Base-by-base conservation (phyloP, 2,113 vertebrate species). In the Bucco capensis region DNA sequence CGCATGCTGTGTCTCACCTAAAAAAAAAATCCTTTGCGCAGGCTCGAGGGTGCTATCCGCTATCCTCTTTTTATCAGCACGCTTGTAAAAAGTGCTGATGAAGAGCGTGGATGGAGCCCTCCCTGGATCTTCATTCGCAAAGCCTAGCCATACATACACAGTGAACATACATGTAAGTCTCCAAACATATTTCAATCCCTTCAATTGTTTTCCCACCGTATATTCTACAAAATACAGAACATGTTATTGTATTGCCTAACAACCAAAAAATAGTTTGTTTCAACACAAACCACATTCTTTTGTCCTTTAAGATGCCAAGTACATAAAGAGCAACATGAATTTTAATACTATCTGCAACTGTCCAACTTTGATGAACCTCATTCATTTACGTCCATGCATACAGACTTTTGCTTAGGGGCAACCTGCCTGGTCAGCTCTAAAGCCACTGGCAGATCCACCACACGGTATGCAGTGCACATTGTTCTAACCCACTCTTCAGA, bases 391-490 rank as follows among this genome's bases (percentile, higher is more conserved):
- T 8, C 54, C 28, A 53, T 87, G 35, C 28, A 15, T 2, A 3
- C 1, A 30, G 51, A 13, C 54, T 82, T 65, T 65, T 14, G 31
- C 38, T 47, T 8, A 51, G 42, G 38, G 24, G 14, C 30, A 74
- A 14, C 30, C 8, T 37, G 64, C 14, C 31, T 51, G n/a, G 30
- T 3, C 40, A 33, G 22, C 19, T 72, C 54, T n/a, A 10, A 31
- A 62, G 38, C 19, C 37, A 7, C 23, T 10, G 57, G 19, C 1
- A 40, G 49, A 71, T 10, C 14, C 35, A 23, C 5, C 3, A 0
- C 15, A 14, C 4, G 31, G 24, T 0, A 50, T 0, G 4, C 21
- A 6, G 23, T 27, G 12, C 33, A 24, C 4, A 38, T n/a, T 15
- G 23, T 12, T 46, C n/a, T 33, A 19, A 57, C 10, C 37, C 10